phyloP scores from a whole-genome alignment of 2,888 invertebrate genomes.

The Argynnis bischoffii region DNA sequence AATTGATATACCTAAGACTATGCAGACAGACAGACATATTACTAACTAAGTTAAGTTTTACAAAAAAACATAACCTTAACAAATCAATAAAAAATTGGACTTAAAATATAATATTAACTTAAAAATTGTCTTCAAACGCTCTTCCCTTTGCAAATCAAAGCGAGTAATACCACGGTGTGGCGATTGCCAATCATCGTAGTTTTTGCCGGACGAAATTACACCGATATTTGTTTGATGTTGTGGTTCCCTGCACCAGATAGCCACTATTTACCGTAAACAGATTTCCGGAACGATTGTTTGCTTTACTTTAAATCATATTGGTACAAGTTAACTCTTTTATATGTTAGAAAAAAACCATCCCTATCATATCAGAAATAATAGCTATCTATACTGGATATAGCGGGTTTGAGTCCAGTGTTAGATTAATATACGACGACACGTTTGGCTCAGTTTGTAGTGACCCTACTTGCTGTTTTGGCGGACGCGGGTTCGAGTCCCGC shows the following conservation, averaged over 20 bases:
- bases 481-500: no score
- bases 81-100: not conserved
- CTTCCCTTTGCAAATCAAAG: conserved; percentile 36
- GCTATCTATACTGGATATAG: no score
- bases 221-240: conserved; percentile 56
- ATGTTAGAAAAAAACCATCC: conserved; percentile 2
- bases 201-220: conserved; percentile 66
- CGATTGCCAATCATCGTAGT: conserved; percentile 63
- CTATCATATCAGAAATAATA: not conserved
- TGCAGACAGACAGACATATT: no score
- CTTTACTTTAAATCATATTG: conserved; percentile 40
- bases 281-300: conserved; percentile 42
- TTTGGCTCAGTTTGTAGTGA: no score
- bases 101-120: not conserved
- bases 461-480: no score
- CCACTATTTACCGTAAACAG: conserved; percentile 42
- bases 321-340: conserved; percentile 15
- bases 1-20: no score
- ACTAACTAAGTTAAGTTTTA: no score
- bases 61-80: no score
- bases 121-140: not conserved
- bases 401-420: no score
- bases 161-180: conserved; percentile 36
- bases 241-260: conserved; percentile 53
- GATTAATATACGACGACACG: no score